phyloP scores from a whole-genome alignment of 2,113 vertebrate genomes.

The Hypocryptadius cinnamomeus region DNA sequence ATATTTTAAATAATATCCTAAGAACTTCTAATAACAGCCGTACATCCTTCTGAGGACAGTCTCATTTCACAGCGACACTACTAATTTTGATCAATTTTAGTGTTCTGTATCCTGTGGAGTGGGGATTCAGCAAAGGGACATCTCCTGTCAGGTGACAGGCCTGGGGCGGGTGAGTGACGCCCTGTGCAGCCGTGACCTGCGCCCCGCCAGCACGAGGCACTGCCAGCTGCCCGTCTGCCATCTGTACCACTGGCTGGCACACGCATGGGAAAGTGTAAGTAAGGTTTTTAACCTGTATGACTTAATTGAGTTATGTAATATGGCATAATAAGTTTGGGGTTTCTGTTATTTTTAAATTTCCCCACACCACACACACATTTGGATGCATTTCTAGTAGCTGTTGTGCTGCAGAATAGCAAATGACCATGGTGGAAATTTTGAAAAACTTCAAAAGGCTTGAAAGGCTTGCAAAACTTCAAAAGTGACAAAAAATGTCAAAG shows the following conservation, averaged over 20 bases:
- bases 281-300: background rate
- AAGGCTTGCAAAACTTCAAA: background rate
- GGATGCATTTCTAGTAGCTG: background rate
- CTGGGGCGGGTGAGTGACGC: slow-evolving; percentile 68
- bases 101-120: slow-evolving; percentile 86
- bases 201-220: slow-evolving; percentile 48
- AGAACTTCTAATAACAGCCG: background rate
- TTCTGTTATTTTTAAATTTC: fast-evolving
- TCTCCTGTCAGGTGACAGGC: slow-evolving; percentile 80
- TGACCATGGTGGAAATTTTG: background rate
- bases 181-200: slow-evolving; percentile 55
- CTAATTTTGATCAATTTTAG: slow-evolving; percentile 53
- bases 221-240: slow-evolving; percentile 74
- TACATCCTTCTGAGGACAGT: background rate
- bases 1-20: background rate
- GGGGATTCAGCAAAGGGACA: slow-evolving; percentile 78
- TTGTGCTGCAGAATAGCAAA: background rate
- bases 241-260: slow-evolving; percentile 71
- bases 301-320: too few relatives aligned
- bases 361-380: fast-evolving
- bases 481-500: background rate
- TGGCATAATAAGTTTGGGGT: fast-evolving
- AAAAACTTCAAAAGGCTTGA: background rate
- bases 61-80: background rate
- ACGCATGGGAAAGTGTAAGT: slow-evolving; percentile 81